Conservation (phyloP, 2,888 invertebrate species). For the Mamestra brassicae region DNA sequence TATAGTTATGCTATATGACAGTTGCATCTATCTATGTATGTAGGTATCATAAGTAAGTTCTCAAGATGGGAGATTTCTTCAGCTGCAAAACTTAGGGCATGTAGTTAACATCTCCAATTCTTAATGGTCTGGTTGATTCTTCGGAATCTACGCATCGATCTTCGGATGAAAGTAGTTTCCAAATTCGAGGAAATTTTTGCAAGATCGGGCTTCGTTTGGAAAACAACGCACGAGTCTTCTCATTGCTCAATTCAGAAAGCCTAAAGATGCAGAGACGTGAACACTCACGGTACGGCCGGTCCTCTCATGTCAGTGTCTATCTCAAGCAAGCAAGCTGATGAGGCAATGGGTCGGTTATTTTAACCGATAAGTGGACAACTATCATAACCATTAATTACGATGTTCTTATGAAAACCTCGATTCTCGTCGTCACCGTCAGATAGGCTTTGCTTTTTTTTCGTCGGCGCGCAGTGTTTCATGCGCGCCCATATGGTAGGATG, state of each 20-base stretch:
- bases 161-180: too few species aligned
- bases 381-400: neutral
- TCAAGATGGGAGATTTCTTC: constrained; percentile 12
- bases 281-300: neutral
- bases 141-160: neutral
- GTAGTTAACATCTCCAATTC: neutral
- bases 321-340: neutral
- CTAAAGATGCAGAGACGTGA: neutral
- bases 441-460: too few species aligned
- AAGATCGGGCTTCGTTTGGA: neutral
- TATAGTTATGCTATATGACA: neutral
- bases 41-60: neutral
- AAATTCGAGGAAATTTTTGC: neutral
- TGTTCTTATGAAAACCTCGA: neutral
- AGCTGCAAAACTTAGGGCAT: neutral
- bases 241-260: neutral
- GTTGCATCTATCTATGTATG: neutral
- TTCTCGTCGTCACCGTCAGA: neutral
- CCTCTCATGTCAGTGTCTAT: neutral
- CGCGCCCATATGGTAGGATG: neutral
- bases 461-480: too few species aligned
- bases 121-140: neutral
- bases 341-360: neutral
- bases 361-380: neutral
- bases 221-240: neutral